phyloP scores from a whole-genome alignment of 2,113 vertebrate genomes.

The Catharus bicknelli region DNA sequence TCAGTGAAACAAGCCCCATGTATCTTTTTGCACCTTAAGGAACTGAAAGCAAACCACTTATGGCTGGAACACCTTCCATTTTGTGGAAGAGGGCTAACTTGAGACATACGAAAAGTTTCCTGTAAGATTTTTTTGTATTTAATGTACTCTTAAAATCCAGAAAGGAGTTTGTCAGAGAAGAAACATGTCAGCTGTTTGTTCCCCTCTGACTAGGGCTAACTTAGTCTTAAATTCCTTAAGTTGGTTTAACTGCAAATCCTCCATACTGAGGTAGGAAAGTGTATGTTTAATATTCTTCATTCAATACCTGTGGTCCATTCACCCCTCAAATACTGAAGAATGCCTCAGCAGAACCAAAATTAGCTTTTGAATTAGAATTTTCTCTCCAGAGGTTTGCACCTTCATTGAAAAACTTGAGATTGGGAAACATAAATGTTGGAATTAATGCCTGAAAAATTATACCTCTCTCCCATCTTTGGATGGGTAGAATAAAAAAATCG shows the following conservation, averaged over 20 bases:
- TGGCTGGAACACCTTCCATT: not conserved
- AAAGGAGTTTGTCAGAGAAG: not conserved
- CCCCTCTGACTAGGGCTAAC: not conserved
- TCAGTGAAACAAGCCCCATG: not conserved
- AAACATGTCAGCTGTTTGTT: not conserved
- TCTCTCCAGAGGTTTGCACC: not conserved
- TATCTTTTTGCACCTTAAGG: not conserved
- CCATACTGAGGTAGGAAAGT: not conserved
- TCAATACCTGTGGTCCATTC: not conserved
- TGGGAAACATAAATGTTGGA: not conserved
- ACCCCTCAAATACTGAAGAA: not conserved
- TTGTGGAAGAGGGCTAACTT: not conserved
- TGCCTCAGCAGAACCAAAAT: not conserved
- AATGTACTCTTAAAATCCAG: not conserved
- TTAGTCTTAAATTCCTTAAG: not conserved
- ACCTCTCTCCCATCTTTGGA: not conserved
- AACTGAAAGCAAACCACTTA: not conserved
- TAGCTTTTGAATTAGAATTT: not conserved
- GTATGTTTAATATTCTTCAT: not conserved
- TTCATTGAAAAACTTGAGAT: not conserved
- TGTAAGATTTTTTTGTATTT: not conserved
- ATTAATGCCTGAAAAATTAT: not conserved
- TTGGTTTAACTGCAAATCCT: not conserved
- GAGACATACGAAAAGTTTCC: not conserved
- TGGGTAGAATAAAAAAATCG: not conserved